Conservation (phyloP, 2,113 vertebrate species). For the Colistium nudipinnis region DNA sequence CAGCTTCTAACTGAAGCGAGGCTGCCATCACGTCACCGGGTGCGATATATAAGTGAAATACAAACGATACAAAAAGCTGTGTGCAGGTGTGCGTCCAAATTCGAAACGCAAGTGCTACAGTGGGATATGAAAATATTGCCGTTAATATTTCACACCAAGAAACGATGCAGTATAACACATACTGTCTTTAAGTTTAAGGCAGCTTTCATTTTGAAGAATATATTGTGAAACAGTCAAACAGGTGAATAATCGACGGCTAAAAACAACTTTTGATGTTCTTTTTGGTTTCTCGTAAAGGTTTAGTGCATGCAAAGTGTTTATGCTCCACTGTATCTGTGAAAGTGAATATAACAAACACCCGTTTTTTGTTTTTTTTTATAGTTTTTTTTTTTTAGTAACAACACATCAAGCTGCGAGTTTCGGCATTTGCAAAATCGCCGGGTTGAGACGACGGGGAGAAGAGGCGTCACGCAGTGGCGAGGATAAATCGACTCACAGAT, state of each 20-base stretch:
- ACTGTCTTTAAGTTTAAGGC: not conserved
- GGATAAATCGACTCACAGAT: constrained; percentile 68
- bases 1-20: not conserved
- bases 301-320: constrained; percentile 7
- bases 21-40: too few species aligned
- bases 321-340: not conserved
- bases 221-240: not conserved
- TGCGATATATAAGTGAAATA: too few species aligned
- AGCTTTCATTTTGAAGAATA: not conserved
- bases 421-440: not conserved
- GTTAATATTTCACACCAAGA: not conserved
- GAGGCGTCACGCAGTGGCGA: not conserved
- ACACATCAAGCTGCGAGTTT: not conserved
- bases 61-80: too few species aligned
- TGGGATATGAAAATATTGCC: not conserved
- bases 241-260: not conserved
- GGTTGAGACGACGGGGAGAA: not conserved
- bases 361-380: not conserved
- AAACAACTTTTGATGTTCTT: not conserved
- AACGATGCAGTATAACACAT: not conserved
- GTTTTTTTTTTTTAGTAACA: not conserved
- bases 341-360: not conserved
- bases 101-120: not conserved
- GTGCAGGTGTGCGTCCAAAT: constrained; percentile 14
- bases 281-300: not conserved